These are phyloP conservation scores for Gallinago nigripennis DNA, from an alignment of 2,797 vertebrate genomes.

Conservation along the genomic window DNA sequence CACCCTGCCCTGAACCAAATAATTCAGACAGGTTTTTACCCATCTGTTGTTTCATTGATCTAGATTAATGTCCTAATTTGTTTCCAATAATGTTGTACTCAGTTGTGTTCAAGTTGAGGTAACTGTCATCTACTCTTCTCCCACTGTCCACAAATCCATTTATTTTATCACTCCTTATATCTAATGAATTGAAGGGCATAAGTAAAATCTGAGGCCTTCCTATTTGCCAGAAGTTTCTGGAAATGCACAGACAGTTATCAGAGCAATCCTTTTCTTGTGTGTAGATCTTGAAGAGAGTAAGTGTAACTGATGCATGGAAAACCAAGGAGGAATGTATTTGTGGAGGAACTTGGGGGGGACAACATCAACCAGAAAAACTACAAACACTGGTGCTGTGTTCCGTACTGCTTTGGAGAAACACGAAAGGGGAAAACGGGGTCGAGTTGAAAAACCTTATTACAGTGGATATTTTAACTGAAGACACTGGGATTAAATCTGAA, in stretches of 20 bases:
- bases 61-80: background rate
- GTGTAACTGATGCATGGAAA: background rate
- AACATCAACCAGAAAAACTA: background rate
- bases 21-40: background rate
- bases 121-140: background rate
- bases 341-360: too few species aligned
- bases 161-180: background rate
- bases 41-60: background rate
- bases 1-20: background rate
- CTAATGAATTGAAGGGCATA: background rate
- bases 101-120: background rate
- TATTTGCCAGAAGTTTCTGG: background rate
- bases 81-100: background rate
- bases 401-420: background rate
- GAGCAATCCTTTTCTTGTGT: background rate
- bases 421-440: accelerated
- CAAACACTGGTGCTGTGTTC: background rate
- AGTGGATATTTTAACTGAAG: background rate
- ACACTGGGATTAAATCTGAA: background rate
- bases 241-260: background rate
- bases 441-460: background rate
- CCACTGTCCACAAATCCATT: background rate
- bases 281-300: background rate
- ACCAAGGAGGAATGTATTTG: background rate
- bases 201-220: background rate